phyloP scores from a whole-genome alignment of 2,888 invertebrate species.

The Platynereis dumerilii region DNA sequence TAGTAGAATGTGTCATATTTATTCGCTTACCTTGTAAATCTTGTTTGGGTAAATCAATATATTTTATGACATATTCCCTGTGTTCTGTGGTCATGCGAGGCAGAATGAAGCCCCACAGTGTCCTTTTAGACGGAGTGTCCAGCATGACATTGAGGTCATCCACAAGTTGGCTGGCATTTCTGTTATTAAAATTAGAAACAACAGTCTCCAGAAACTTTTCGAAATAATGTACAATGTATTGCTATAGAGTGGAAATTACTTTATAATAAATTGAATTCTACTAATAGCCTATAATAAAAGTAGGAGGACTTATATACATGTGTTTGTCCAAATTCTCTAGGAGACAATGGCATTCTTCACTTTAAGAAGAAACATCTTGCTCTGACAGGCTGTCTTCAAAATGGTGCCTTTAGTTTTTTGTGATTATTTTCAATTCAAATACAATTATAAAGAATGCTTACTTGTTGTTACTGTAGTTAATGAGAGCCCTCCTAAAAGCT shows the following conservation, averaged over 20 bases:
- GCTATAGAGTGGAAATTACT: no score
- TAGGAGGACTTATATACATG: no score
- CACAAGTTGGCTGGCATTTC: constrained; percentile 53
- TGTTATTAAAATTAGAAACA: constrained; percentile 31
- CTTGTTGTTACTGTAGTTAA: constrained; percentile 51
- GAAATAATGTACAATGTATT: no score
- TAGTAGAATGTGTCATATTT: no score
- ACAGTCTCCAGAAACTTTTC: background rate
- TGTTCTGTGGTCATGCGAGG: constrained; percentile 49
- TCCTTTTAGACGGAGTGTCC: constrained; percentile 59
- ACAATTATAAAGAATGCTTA: constrained; percentile 34
- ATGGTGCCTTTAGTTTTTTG: no score
- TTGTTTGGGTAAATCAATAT: constrained; percentile 24
- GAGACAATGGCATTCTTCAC: no score
- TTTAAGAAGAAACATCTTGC: no score
- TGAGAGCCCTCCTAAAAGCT: constrained; percentile 46
- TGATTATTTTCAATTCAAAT: no score
- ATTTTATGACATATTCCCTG: constrained; percentile 48
- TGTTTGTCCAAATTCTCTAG: no score
- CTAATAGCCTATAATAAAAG: no score
- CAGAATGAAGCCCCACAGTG: constrained; percentile 57
- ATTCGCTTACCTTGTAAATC: constrained; percentile 20
- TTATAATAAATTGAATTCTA: no score
- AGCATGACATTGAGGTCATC: constrained; percentile 45
- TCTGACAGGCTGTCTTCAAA: no score